Percentiles rank a stretch among this genome's conserved stretches.
phyloP scores from a whole-genome alignment of 2,888 invertebrate species.

The Tridacna gigas region DNA sequence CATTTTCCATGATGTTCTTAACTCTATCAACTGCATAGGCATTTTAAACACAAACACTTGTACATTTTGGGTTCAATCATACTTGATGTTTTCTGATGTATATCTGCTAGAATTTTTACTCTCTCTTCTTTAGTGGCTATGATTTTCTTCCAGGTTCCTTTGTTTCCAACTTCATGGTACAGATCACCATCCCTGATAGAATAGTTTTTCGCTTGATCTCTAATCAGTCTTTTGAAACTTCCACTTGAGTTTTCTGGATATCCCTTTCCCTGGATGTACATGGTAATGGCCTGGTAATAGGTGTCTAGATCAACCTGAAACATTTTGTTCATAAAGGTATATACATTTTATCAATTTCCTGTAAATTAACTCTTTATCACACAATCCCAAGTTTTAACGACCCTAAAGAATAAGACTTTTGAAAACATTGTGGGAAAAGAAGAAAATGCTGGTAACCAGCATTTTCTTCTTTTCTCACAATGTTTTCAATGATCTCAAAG shows the following conservation, averaged over 20 bases:
- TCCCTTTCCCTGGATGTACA: constrained; percentile 57
- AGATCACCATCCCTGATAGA: constrained; percentile 61
- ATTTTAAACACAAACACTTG: not conserved
- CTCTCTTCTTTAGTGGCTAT: constrained; percentile 67
- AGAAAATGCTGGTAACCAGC: not conserved
- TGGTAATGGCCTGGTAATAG: constrained; percentile 59
- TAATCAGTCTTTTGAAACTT: constrained; percentile 67
- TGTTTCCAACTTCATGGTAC: constrained; percentile 59
- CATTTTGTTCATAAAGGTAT: not conserved
- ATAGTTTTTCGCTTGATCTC: constrained; percentile 67
- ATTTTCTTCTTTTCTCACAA: not conserved
- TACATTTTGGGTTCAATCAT: constrained; percentile 2
- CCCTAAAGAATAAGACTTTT: no score
- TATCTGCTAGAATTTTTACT: constrained; percentile 62
- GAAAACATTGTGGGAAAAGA: not conserved
- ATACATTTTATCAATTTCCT: no score
- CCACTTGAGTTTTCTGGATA: constrained; percentile 65
- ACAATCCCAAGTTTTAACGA: no score
- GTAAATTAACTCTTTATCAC: no score
- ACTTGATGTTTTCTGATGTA: constrained; percentile 64
- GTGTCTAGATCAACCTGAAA: constrained; percentile 57
- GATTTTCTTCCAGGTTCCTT: constrained; percentile 59
- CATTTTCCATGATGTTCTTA: not conserved
- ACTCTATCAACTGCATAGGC: not conserved
- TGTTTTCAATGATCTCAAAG: no score